Evolutionary conservation across 2,797 vertebrate genomes (phyloP), one percentile per base, ranked within the genome.

Genomic region (Halcyon chelicuti): DNA sequence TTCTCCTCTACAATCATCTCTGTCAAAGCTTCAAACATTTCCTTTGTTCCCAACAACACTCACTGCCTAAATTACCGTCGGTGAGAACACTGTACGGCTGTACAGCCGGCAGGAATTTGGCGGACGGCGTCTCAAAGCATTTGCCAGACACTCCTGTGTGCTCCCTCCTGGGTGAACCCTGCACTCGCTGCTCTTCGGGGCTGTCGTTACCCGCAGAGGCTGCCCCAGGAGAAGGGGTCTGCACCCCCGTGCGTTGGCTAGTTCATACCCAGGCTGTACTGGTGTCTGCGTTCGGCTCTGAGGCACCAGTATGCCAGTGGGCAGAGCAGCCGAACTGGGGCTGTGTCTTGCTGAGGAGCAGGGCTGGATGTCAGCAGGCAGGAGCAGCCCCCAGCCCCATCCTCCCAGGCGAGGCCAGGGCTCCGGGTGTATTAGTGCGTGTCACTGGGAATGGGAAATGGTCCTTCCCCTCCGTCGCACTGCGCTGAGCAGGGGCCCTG

Each of bases 231-330:
- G 66, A 13, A 25, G 46, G 18, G 6, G 2, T 25, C 31, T 62
- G 44, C 23, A 16, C 29, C 37, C 29, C 71, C 11, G 20, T 3
- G n/a, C 10, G 0, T 0, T 5, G 16, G n/a, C 28, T 3, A 0
- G 20, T 7, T 1, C 31, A 6, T 4, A 7, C 10, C 47, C 47
- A 5, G 70, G 35, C 31, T 6, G 2, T 7, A 1, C 7, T 58
- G 4, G 0, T 4, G 14, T 14, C 66, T 26, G 61, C 42, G 1
- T 0, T 14, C 0, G 2, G 62, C 66, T 49, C 58, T 70, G 54
- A 44, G 14, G 3, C 40, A 52, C 14, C 54, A 2, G 12, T 1
- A 2, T 6, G 35, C 4, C 37, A 2, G 23, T 2, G 23, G 25
- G 52, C 22, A 57, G 60, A 72, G 46, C 60, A 15, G 3, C 85